Evolutionary conservation across 2,888 invertebrate species (phyloP).

Genomic region (Epicampocera succincta): DNA sequence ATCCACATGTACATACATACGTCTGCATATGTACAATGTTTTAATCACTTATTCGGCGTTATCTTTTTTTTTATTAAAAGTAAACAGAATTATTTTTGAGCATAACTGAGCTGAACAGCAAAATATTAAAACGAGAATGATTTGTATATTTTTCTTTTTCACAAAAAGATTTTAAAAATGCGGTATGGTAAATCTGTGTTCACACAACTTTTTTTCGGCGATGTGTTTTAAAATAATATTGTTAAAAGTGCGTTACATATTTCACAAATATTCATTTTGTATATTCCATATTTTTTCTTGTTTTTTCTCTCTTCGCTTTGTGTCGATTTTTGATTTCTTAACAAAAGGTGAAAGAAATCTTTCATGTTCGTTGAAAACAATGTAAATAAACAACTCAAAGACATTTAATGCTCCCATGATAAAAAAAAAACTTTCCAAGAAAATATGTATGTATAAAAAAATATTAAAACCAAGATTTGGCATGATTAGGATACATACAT

Average conservation of each 20-base stretch:
- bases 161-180: conserved; percentile 18
- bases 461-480: too few species aligned
- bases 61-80: not conserved
- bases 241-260: not conserved
- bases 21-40: too few species aligned
- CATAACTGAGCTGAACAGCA: not conserved
- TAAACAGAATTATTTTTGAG: not conserved
- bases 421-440: conserved; percentile 27
- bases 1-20: too few species aligned
- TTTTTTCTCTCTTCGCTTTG: conserved; percentile 4
- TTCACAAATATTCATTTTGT: conserved; percentile 5
- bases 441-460: too few species aligned
- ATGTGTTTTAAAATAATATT: conserved; percentile 14
- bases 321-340: conserved; percentile 19
- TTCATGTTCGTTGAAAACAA: conserved; percentile 23
- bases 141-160: conserved; percentile 27
- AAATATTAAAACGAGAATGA: not conserved
- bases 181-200: conserved; percentile 16
- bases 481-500: too few species aligned
- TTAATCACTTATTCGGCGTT: too few species aligned
- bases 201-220: conserved; percentile 14
- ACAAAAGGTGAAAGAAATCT: conserved; percentile 35
- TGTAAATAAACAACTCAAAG: conserved; percentile 44
- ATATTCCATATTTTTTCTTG: conserved; percentile 15
- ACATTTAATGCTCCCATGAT: conserved; percentile 28